Percentiles rank a stretch among this genome's conserved stretches.
phyloP scores from a whole-genome alignment of 2,113 vertebrate genomes.

The Coracopsis vasa region DNA sequence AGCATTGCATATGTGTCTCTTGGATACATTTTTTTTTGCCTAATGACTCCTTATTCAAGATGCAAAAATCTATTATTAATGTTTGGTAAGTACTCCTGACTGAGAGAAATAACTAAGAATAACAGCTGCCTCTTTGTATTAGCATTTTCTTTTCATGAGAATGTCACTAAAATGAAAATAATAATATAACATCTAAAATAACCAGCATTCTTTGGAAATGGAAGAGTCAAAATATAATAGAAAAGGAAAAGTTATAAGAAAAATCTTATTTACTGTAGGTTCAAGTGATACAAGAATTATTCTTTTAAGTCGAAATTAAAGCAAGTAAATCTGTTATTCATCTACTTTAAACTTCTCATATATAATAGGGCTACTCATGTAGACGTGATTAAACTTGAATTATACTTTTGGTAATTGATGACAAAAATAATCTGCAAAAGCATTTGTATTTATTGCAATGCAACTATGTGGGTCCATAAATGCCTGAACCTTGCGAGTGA shows the following conservation, averaged over 20 bases:
- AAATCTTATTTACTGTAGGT: background rate
- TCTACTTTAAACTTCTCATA: background rate
- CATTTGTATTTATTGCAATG: background rate
- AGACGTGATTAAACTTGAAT: background rate
- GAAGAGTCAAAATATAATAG: background rate
- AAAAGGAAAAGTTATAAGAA: background rate
- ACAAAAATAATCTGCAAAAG: background rate
- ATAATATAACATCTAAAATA: background rate
- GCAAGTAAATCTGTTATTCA: background rate
- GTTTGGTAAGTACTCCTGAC: conserved; percentile 10
- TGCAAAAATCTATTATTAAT: conserved; percentile 47
- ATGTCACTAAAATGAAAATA: background rate
- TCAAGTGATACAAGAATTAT: background rate
- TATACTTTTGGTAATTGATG: background rate
- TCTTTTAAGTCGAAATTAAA: background rate
- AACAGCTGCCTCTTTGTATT: conserved; percentile 4
- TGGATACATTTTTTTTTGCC: conserved; percentile 54
- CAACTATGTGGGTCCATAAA: background rate
- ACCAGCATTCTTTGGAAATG: background rate
- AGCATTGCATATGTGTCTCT: conserved; percentile 57
- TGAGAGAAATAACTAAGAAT: conserved; percentile 17
- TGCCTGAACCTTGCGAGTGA: background rate
- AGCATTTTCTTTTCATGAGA: background rate
- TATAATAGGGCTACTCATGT: background rate
- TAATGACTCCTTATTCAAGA: conserved; percentile 43